Base-by-base conservation (phyloP, 64 coral and sea anemone species). In the Actinia tenebrosa region DNA sequence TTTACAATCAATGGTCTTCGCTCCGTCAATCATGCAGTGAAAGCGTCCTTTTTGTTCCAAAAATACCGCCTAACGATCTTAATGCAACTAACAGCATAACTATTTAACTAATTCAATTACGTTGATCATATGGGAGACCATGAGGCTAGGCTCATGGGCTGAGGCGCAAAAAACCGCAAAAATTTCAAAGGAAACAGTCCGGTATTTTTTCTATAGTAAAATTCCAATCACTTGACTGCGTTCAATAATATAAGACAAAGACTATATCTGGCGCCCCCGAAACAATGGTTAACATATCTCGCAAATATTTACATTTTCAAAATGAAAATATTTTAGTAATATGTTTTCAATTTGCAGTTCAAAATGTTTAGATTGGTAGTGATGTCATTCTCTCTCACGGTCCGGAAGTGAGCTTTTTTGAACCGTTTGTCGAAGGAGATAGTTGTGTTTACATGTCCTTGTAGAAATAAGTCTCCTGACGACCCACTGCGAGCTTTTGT, bases 371-470 rank as follows among this genome's bases (percentile, higher is more conserved):
- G 10, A 26, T 13, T 30, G 42, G 7, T 16, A 25, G 25, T 75
- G 69, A 75, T 75, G 69, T 75, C n/a, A 75, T 75, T 13, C n/a
- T 75, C 18, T 69, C 69, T 75, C 69, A 75, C 69, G 69, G 25
- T 75, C 69, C 69, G 69, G 69, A 75, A 75, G 69, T 30, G 0
- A 42, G 27, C 4, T 8, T 25, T 71, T 42, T 75, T 75, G 69
- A 75, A 42, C 69, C 69, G 26, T 75, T 75, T 75, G 27, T 75
- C 25, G 14, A 75, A 75, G 27, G 6, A 75, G 69, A 75, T 30
- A 75, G 69, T 3, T 42, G 27, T 75, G 69, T 75, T 75, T 43
- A 42, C 27, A 75, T 75, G 22, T 75, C 42, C 69, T 75, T 75
- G 69, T 37, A 75, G 27, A 75, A 75, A 30, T 75, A 27, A 75